Percentiles rank a stretch among this genome's conserved stretches.
phyloP scores from a whole-genome alignment of 2,888 invertebrate genomes.

The Scelioninae gen. 1 region DNA sequence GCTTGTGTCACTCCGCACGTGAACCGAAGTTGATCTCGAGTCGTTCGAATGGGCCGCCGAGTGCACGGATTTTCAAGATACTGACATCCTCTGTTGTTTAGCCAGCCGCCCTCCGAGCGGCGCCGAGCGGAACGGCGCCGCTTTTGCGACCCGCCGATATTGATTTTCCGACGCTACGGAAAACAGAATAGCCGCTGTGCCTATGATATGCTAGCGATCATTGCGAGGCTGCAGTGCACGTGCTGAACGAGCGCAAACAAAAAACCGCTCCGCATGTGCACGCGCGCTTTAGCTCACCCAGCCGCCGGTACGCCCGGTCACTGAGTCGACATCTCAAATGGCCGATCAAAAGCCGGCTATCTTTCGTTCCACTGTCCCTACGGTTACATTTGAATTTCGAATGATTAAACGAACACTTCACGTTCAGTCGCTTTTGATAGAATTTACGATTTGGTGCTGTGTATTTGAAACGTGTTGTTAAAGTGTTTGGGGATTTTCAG shows the following conservation, averaged over 20 bases:
- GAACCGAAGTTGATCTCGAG: too few species aligned
- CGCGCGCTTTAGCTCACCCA: not conserved
- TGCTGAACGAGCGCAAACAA: slow-evolving; percentile 30
- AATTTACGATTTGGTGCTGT: too few species aligned
- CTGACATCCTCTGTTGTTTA: slow-evolving; percentile 81
- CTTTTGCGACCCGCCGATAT: slow-evolving; percentile 81
- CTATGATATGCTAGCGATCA: slow-evolving; percentile 76
- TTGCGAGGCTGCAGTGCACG: slow-evolving; percentile 46
- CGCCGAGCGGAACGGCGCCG: slow-evolving; percentile 74
- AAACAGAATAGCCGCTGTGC: slow-evolving; percentile 77
- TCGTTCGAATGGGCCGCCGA: too few species aligned
- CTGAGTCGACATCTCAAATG: not conserved
- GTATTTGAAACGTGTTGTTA: too few species aligned
- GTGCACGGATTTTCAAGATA: slow-evolving; percentile 81
- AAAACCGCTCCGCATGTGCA: slow-evolving; percentile 5
- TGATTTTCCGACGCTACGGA: slow-evolving; percentile 81
- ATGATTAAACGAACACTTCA: too few species aligned
- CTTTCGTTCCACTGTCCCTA: too few species aligned
- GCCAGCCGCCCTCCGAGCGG: slow-evolving; percentile 78
- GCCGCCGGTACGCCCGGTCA: not conserved
- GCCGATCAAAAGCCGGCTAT: too few species aligned
- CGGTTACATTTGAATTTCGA: too few species aligned
- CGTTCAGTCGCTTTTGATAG: too few species aligned
- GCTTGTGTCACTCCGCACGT: too few species aligned
- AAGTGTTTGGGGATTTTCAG: too few species aligned